phyloP scores from a whole-genome alignment of 1,140 invertebrate genomes.

The Musca domestica region DNA sequence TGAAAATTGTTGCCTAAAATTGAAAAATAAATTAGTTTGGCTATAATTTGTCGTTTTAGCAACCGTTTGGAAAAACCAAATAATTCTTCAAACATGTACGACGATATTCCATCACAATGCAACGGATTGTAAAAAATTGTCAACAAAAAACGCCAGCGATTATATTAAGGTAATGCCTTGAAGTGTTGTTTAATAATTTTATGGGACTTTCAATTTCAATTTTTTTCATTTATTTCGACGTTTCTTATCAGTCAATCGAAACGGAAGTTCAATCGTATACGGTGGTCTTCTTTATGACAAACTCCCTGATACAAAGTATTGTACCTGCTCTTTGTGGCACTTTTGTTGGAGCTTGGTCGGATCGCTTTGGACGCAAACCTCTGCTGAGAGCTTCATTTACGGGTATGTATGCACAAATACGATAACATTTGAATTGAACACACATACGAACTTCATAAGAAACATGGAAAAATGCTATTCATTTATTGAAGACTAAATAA shows the following conservation, averaged over 20 bases:
- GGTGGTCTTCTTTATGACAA: slow-evolving; percentile 58
- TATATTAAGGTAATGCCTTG: slow-evolving; percentile 52
- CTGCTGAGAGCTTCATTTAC: slow-evolving; percentile 58
- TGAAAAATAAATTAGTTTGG: background rate
- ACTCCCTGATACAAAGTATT: slow-evolving; percentile 58
- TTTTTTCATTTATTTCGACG: no score
- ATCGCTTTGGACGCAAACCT: slow-evolving; percentile 68
- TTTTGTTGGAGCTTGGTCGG: slow-evolving; percentile 71
- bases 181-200: background rate
- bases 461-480: no score
- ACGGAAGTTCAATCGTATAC: slow-evolving; percentile 62
- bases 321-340: slow-evolving; percentile 63
- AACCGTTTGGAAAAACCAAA: slow-evolving; percentile 57
- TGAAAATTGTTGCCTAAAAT: no score
- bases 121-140: slow-evolving; percentile 55
- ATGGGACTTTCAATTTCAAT: no score
- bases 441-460: no score
- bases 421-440: no score
- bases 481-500: no score
- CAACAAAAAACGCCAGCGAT: slow-evolving; percentile 54
- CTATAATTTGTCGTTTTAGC: slow-evolving; percentile 54
- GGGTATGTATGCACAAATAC: slow-evolving; percentile 33
- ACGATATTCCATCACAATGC: slow-evolving; percentile 52
- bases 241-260: slow-evolving; percentile 56
- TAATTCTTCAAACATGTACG: slow-evolving; percentile 59